These are phyloP conservation scores for Seira ritae DNA, from an alignment of 2,888 invertebrate genomes.

Conservation along the genomic window DNA sequence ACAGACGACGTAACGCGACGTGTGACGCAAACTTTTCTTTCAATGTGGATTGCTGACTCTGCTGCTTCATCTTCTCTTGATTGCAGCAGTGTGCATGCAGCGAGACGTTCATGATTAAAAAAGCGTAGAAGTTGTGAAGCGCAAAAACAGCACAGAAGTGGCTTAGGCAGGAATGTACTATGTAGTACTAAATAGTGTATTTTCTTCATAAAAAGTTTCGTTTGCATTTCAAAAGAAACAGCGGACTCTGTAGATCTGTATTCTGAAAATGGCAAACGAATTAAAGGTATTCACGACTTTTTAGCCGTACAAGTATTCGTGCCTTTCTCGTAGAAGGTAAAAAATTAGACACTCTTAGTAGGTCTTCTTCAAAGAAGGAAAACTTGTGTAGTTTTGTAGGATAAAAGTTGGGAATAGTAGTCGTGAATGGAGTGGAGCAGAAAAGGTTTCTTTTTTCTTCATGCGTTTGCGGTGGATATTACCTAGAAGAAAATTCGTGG, in stretches of 20 bases:
- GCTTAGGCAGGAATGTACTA: no score
- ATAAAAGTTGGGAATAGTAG: neutral
- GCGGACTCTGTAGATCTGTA: no score
- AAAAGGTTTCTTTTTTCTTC: constrained; percentile 25
- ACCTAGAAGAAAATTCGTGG: constrained; percentile 34
- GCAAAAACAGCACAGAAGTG: no score
- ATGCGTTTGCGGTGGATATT: constrained; percentile 1
- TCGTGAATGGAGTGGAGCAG: neutral
- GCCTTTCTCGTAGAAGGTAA: neutral
- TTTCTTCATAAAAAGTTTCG: neutral
- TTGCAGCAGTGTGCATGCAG: constrained; percentile 45
- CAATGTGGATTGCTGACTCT: no score
- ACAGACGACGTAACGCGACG: neutral
- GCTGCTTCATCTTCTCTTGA: neutral
- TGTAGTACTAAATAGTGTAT: neutral
- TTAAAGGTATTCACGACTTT: no score
- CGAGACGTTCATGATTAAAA: constrained; percentile 20
- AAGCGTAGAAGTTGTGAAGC: constrained; percentile 8
- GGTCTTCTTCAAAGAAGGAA: constrained; percentile 3
- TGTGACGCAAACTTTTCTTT: no score
- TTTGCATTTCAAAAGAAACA: neutral
- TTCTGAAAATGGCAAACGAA: no score
- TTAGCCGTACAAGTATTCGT: no score
- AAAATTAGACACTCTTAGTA: neutral
- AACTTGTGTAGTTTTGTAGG: neutral